These are phyloP conservation scores for Trachythela sp. DNA, from an alignment of 64 coral and sea anemone genomes.

Conservation along the genomic window DNA sequence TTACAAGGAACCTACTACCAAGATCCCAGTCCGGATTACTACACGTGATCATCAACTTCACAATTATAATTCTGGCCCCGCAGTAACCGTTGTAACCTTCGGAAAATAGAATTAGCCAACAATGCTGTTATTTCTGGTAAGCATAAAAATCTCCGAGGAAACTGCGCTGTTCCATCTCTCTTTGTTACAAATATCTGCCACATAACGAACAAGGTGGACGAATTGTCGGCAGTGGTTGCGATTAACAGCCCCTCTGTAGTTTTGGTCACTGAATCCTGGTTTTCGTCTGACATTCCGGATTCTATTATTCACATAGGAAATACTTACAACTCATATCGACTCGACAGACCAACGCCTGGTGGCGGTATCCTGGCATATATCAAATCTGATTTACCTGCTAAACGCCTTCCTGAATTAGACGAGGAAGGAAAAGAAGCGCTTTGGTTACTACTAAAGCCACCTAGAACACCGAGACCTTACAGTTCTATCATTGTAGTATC, in stretches of 20 bases:
- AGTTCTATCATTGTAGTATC: neutral
- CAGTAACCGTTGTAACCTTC: no score
- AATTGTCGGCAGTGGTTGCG: neutral
- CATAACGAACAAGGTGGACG: neutral
- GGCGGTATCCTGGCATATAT: conserved; percentile 45
- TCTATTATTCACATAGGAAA: neutral
- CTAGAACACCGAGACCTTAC: conserved; percentile 9
- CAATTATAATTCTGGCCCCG: no score
- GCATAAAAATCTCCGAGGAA: no score
- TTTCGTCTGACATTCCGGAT: neutral
- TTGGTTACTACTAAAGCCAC: conserved; percentile 1
- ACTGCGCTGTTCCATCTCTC: neutral
- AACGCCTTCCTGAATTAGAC: conserved; percentile 15
- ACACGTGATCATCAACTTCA: no score
- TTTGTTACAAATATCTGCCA: neutral
- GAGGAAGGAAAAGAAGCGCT: conserved; percentile 36
- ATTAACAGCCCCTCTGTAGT: neutral
- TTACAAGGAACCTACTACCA: no score
- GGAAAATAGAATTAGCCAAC: no score
- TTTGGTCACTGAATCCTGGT: neutral
- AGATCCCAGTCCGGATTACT: no score
- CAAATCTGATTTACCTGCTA: conserved; percentile 25
- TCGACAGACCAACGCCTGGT: neutral
- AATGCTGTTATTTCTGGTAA: no score
- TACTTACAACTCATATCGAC: neutral